Conservation (phyloP, 1,140 invertebrate genomes). For the Bombus consobrinus region DNA sequence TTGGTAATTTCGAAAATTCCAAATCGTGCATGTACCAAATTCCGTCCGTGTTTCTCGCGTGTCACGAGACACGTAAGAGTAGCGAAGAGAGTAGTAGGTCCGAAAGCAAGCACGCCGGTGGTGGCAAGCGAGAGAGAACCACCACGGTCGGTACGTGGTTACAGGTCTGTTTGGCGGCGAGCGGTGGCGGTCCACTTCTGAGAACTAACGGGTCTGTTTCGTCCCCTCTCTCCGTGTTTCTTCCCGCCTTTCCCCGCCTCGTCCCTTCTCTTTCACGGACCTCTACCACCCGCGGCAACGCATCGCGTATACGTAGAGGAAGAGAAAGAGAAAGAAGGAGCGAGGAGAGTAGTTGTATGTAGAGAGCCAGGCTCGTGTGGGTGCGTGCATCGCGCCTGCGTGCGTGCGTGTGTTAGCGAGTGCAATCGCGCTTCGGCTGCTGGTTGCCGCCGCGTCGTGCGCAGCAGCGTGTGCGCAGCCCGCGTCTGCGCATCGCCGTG, state of each 20-base stretch:
- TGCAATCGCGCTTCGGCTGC: slow-evolving; percentile 21
- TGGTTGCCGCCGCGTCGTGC: slow-evolving; percentile 57
- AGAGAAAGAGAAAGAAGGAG: background rate
- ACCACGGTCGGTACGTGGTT: slow-evolving; percentile 65
- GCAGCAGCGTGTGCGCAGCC: slow-evolving; percentile 65
- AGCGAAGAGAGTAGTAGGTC: background rate
- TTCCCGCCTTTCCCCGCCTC: background rate
- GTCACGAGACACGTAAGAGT: slow-evolving; percentile 28
- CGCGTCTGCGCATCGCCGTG: slow-evolving; percentile 66
- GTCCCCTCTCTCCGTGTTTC: slow-evolving; percentile 53
- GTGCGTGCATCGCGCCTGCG: slow-evolving; percentile 57
- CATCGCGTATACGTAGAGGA: slow-evolving; percentile 41
- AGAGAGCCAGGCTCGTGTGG: background rate
- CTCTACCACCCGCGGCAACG: slow-evolving; percentile 59
- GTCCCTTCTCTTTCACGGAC: background rate
- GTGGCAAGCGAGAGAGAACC: slow-evolving; percentile 43
- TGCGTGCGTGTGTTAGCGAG: slow-evolving; percentile 56
- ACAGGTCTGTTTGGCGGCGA: slow-evolving; percentile 78
- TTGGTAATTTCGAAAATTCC: background rate
- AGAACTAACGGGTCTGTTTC: slow-evolving; percentile 81
- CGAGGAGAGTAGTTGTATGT: too few species aligned
- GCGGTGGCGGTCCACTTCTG: slow-evolving; percentile 77
- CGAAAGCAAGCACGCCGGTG: slow-evolving; percentile 7
- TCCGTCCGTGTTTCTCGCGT: slow-evolving; percentile 26
- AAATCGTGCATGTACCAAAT: background rate